A percentile compares a stretch with the other conserved stretches of the same genome.
Conservation (phyloP, 1,140 invertebrate genomes). For the Drosophila aff. region DNA sequence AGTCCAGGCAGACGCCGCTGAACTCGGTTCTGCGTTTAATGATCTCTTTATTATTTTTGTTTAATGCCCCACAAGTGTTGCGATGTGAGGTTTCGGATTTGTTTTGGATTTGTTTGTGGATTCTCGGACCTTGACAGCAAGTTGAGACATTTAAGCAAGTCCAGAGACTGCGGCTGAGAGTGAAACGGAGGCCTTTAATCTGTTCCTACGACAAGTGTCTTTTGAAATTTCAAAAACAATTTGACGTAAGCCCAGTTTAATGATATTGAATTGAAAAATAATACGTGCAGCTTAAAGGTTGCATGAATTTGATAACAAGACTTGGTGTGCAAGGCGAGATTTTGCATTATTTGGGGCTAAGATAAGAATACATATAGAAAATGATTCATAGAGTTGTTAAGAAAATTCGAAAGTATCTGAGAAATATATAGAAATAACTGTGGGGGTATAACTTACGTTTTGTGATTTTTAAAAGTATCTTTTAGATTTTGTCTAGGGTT, state of each 20-base stretch:
- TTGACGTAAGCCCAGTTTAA: too few relatives aligned
- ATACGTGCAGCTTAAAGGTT: neutral
- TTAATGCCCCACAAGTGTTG: slow-evolving; percentile 30
- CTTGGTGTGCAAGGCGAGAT: neutral
- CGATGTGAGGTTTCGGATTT: neutral
- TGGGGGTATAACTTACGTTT: neutral
- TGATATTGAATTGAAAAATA: neutral
- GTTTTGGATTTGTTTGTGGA: slow-evolving; percentile 3
- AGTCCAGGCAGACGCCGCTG: slow-evolving; percentile 4
- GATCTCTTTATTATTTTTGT: slow-evolving; percentile 7
- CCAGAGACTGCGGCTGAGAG: neutral
- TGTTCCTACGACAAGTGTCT: neutral
- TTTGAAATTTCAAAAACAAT: neutral
- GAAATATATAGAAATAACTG: neutral
- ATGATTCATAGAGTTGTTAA: neutral
- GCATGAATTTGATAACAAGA: slow-evolving; percentile 3
- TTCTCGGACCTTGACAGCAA: slow-evolving; percentile 29
- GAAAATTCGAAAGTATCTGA: neutral
- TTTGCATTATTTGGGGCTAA: neutral
- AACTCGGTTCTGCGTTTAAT: slow-evolving; percentile 6
- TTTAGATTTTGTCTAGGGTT: neutral
- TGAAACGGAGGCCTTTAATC: neutral
- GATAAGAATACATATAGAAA: neutral
- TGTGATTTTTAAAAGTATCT: neutral
- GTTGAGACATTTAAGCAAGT: slow-evolving; percentile 29